Evolutionary conservation across 1,140 invertebrate genomes (phyloP), one percentile per base, ranked within the genome.

Genomic region (Aphis craccivora): DNA sequence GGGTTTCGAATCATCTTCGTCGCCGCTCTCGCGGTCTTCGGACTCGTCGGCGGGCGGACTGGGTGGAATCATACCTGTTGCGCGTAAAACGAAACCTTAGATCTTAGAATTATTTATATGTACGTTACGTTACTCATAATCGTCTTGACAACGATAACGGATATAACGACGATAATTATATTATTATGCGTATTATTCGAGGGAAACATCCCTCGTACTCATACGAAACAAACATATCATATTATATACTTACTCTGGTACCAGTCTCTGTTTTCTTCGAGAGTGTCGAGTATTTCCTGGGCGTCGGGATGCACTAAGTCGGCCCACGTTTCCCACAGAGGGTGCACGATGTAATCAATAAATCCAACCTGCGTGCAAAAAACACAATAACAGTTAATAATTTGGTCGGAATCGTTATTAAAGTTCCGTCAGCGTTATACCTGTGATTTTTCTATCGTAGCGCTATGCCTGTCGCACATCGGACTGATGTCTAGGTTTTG

Each of bases 271-370:
- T 99, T 99, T 95, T 99, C 98, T 96, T 99, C 99, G 93, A 99
- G 96, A 9, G 98, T 99, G 95, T 99, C 99, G 87, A 99, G 96
- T 94, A 99, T 99, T 90, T 99, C 98, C 95, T 99, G 99, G 22
- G 99, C 99, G 95, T 99, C 99, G 0, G 99, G 99, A 96, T 99
- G 98, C 5, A 99, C 99, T 53, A 99, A 96, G 95, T 99, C 99
- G 23, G 98, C 99, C 99, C 99, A 99, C 8, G 99, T 99, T 95
- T 99, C 99, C 98, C 99, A 99, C 37, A 99, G 95, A 18, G 99
- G 99, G 96, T 99, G 99, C 8, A 99, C 99, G 95, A 99, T 99
- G 95, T 99, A 99, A 96, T 99, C 99, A 95, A 99, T 99, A 95
- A 99, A 99, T 94, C 99, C 99, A 95, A 99, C 99, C 97, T 98